Percentiles rank a stretch among this genome's conserved stretches.
Conservation (phyloP, 2,797 vertebrate species). For the Hirundo rustica region DNA sequence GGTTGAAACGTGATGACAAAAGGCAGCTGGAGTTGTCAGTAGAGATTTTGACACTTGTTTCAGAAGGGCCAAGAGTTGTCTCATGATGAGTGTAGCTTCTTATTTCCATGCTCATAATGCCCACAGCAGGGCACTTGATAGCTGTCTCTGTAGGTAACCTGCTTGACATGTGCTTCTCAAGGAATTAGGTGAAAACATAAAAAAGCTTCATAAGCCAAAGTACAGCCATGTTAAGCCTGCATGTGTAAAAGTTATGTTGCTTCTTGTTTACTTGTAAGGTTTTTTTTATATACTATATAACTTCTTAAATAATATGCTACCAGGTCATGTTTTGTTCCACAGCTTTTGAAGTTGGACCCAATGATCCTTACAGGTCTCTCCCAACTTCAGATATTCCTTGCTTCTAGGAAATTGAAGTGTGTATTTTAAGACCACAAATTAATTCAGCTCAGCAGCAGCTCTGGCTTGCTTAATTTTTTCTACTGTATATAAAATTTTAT, state of each 20-base stretch:
- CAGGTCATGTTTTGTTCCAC: neutral
- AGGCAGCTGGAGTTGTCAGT: neutral
- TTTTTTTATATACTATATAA: neutral
- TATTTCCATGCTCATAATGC: neutral
- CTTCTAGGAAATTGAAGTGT: neutral
- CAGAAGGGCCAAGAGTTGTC: neutral
- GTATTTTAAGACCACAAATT: neutral
- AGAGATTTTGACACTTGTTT: neutral
- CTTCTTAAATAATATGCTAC: neutral
- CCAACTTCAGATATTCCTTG: neutral
- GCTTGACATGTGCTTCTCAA: neutral
- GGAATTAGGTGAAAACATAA: neutral
- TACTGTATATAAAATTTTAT: neutral
- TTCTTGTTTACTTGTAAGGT: neutral
- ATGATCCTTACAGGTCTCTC: neutral
- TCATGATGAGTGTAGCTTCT: fast-evolving
- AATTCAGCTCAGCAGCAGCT: neutral
- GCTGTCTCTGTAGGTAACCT: neutral
- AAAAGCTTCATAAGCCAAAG: neutral
- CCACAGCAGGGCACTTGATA: neutral
- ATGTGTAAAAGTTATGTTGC: neutral
- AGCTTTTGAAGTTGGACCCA: neutral
- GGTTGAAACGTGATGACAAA: neutral
- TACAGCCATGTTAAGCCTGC: neutral
- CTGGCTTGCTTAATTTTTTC: neutral